Percentiles rank a stretch among this genome's conserved stretches.
Evolutionary conservation across 2,113 vertebrate species (phyloP).

Genomic region (Cariama cristata): DNA sequence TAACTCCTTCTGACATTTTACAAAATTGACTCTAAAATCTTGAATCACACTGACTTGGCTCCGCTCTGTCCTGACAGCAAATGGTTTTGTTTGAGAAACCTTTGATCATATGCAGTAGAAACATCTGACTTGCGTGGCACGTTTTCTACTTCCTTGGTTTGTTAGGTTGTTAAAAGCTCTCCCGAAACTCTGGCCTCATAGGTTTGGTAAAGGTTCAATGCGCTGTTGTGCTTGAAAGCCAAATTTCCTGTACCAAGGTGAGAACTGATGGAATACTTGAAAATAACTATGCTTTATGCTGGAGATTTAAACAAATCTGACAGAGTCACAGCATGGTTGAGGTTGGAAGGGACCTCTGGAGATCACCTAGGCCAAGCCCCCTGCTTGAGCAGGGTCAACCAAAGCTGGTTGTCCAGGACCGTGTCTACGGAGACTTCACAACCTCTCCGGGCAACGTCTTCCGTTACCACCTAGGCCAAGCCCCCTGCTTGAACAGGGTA

Average conservation of each 20-base stretch:
- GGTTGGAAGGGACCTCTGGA: not conserved
- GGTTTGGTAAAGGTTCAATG: not conserved
- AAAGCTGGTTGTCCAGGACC: not conserved
- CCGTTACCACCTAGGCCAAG: not conserved
- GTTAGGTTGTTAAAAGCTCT: not conserved
- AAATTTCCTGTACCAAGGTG: not conserved
- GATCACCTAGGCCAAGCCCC: not conserved
- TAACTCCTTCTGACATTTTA: slow-evolving; percentile 48
- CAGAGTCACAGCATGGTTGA: not conserved
- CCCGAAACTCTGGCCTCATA: not conserved
- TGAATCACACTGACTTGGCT: slow-evolving; percentile 11
- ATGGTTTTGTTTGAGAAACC: slow-evolving; percentile 30
- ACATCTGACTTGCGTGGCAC: not conserved
- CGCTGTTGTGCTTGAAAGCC: not conserved
- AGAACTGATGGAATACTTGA: not conserved
- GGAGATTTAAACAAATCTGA: not conserved
- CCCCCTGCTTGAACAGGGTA: not conserved
- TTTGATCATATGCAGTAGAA: slow-evolving; percentile 6
- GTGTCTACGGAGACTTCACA: rapidly evolving
- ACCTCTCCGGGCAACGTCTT: not conserved
- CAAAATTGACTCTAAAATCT: slow-evolving; percentile 10
- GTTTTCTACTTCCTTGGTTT: not conserved
- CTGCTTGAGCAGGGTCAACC: not conserved
- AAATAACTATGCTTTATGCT: not conserved
- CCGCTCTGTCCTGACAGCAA: not conserved